These are phyloP conservation scores for Arvicola amphibius DNA, from an alignment of 2,797 vertebrate species.

Conservation along the genomic window DNA sequence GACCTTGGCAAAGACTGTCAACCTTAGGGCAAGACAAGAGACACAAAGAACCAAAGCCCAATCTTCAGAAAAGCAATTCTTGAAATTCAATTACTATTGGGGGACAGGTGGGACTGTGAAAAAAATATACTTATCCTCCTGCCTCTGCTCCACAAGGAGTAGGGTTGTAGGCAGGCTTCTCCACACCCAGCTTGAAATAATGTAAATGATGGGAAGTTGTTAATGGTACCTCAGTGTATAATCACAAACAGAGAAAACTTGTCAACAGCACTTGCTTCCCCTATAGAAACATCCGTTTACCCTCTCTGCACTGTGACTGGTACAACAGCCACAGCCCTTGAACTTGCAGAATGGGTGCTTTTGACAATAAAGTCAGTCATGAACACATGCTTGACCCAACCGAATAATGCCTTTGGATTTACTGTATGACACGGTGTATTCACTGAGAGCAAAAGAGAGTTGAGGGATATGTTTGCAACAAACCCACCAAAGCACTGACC, in stretches of 20 bases:
- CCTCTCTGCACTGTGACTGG: not conserved
- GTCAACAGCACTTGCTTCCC: not conserved
- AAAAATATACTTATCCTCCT: not conserved
- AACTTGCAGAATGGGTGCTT: not conserved
- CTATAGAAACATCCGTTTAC: not conserved
- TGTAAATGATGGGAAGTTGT: not conserved
- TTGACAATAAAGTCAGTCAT: not conserved
- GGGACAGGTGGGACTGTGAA: not conserved
- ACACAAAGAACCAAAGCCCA: not conserved
- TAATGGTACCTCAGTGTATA: not conserved
- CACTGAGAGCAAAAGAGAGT: not conserved
- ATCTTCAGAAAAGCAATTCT: not conserved
- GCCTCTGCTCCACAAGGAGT: not conserved
- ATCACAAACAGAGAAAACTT: not conserved
- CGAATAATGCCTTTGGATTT: not conserved
- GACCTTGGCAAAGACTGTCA: not conserved
- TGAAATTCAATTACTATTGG: constrained; percentile 8
- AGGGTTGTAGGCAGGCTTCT: not conserved
- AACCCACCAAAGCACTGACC: not conserved
- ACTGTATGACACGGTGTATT: not conserved
- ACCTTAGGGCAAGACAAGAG: not conserved
- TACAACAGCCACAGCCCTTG: not conserved
- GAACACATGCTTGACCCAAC: not conserved
- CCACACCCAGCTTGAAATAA: not conserved
- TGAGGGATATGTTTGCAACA: not conserved